Evolutionary conservation across 2,113 vertebrate species (phyloP).

Genomic region (Ploceus nigricollis): DNA sequence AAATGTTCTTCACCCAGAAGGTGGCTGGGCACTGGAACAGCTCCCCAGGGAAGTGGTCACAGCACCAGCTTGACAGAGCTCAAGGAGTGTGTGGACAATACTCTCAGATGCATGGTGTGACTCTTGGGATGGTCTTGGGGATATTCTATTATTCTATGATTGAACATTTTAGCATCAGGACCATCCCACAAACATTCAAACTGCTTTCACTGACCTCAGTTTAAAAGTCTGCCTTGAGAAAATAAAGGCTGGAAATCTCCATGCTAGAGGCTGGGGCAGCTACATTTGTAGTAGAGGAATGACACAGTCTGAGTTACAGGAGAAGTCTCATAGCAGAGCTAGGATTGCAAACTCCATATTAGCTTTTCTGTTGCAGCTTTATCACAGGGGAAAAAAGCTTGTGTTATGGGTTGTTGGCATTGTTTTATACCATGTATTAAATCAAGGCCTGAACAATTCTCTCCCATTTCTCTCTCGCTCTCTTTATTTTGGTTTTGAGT

Average conservation of each 20-base stretch:
- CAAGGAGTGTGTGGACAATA: background rate
- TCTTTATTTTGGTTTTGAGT: background rate
- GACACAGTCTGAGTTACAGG: background rate
- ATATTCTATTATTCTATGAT: background rate
- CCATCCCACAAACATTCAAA: background rate
- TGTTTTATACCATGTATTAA: background rate
- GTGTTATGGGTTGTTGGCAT: background rate
- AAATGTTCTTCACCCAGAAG: fast-evolving
- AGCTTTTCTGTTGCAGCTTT: background rate
- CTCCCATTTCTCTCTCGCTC: background rate
- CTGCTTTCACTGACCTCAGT: background rate
- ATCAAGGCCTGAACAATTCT: background rate
- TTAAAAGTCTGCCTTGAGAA: background rate
- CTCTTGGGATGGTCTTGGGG: background rate
- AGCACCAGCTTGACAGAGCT: background rate
- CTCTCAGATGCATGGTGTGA: background rate
- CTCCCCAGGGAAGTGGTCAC: too few relatives aligned
- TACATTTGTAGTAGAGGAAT: background rate
- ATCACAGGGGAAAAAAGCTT: background rate
- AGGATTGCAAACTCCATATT: background rate
- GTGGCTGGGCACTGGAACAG: background rate
- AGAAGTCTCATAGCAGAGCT: background rate
- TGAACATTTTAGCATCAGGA: background rate
- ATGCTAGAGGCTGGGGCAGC: background rate
- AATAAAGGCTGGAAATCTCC: background rate